Percentiles rank a stretch among this genome's conserved stretches.
phyloP scores from a whole-genome alignment of 2,113 vertebrate species.

The Malurus alboscapulatus region DNA sequence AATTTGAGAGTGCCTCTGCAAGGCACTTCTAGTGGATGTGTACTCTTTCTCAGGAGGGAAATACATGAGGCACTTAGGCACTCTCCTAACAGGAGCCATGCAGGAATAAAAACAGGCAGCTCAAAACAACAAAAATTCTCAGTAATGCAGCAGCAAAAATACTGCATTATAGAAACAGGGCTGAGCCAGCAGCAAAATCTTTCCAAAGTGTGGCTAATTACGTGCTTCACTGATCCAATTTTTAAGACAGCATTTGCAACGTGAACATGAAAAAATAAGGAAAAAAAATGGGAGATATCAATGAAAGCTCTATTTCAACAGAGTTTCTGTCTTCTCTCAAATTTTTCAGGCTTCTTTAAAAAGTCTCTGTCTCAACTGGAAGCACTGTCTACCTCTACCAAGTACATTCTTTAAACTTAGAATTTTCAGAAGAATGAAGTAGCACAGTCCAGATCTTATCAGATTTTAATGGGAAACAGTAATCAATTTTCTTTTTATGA shows the following conservation, averaged over 20 bases:
- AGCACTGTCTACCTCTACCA: background rate
- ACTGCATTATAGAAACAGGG: background rate
- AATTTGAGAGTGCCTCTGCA: background rate
- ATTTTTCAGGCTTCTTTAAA: background rate
- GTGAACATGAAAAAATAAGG: background rate
- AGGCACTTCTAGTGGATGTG: background rate
- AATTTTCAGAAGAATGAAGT: background rate
- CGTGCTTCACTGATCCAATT: background rate
- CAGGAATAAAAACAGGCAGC: background rate
- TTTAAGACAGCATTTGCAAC: background rate
- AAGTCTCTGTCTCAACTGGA: fast-evolving
- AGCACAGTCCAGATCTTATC: background rate
- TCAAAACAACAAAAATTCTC: background rate
- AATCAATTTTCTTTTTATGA: background rate
- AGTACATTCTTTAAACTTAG: background rate
- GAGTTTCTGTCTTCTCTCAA: background rate
- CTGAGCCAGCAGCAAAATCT: background rate
- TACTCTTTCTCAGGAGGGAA: background rate
- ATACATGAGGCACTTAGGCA: background rate
- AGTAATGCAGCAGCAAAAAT: background rate
- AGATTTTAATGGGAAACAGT: background rate
- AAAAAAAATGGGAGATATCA: background rate
- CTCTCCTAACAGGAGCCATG: background rate
- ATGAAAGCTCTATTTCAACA: background rate
- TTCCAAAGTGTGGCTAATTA: background rate